phyloP scores from a whole-genome alignment of 2,113 vertebrate genomes.

The Crotalus tigris region DNA sequence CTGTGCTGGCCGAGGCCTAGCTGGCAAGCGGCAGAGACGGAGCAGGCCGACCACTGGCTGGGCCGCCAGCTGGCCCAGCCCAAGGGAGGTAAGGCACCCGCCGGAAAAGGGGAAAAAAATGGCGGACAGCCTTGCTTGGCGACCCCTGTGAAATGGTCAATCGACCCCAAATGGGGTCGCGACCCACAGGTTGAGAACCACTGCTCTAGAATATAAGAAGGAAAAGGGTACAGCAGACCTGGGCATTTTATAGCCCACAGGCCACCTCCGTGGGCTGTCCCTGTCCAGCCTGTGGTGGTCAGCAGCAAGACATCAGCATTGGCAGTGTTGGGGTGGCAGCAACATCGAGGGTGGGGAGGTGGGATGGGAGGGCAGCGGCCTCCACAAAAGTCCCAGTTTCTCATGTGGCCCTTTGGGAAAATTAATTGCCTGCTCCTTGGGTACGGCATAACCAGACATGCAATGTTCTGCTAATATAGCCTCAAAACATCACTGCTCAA shows the following conservation, averaged over 20 bases:
- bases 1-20: too few species aligned
- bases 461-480: neutral
- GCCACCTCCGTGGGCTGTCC: neutral
- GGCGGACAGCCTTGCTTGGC: too few species aligned
- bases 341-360: too few species aligned
- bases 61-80: too few species aligned
- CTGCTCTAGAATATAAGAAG: neutral
- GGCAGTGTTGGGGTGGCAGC: neutral
- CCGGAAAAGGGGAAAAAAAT: too few species aligned
- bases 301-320: neutral
- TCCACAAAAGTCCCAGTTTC: neutral
- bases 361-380: fast-evolving
- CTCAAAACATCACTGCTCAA: neutral
- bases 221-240: neutral
- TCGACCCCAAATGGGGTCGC: too few species aligned
- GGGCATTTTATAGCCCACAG: neutral
- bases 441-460: neutral
- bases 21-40: too few species aligned
- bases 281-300: neutral
- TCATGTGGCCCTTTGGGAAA: neutral
- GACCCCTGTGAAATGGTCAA: too few species aligned
- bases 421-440: neutral
- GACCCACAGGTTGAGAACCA: too few species aligned
- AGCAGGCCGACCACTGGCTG: too few species aligned
- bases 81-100: too few species aligned